Evolutionary conservation across 2,888 invertebrate species (phyloP).

Genomic region (Aleiodes alternator): DNA sequence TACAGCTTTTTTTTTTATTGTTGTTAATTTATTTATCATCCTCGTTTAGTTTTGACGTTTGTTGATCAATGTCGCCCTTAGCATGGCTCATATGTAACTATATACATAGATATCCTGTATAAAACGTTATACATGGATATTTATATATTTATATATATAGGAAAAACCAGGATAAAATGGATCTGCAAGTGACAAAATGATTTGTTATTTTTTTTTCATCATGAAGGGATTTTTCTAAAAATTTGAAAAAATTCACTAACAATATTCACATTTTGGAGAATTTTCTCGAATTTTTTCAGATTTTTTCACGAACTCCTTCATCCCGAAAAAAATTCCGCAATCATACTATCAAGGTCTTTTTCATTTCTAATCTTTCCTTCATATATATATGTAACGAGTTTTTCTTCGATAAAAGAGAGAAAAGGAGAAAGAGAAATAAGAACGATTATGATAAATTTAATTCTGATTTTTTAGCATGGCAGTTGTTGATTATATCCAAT

Average conservation of each 20-base stretch:
- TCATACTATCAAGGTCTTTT: too few species aligned
- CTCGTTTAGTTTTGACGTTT: constrained; percentile 60
- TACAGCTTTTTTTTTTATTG: constrained; percentile 75
- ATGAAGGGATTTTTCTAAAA: too few species aligned
- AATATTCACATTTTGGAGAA: too few species aligned
- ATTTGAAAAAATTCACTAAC: too few species aligned
- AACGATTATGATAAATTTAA: constrained; percentile 50
- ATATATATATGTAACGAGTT: constrained; percentile 24
- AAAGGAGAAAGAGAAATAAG: background rate
- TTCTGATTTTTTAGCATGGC: constrained; percentile 70
- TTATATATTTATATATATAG: constrained; percentile 45
- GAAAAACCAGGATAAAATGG: too few species aligned
- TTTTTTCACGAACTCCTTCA: too few species aligned
- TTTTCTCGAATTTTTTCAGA: too few species aligned
- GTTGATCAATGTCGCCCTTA: constrained; percentile 73
- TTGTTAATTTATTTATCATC: constrained; percentile 62
- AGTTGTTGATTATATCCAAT: constrained; percentile 56
- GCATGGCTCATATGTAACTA: constrained; percentile 73
- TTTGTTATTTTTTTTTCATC: too few species aligned
- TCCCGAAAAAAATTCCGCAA: too few species aligned
- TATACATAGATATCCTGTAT: constrained; percentile 53
- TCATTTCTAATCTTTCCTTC: background rate
- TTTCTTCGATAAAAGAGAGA: constrained; percentile 2
- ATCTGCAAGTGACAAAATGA: too few species aligned
- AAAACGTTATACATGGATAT: constrained; percentile 43